phyloP scores from a whole-genome alignment of 2,113 vertebrate species.

The Psammodynastes pulverulentus region DNA sequence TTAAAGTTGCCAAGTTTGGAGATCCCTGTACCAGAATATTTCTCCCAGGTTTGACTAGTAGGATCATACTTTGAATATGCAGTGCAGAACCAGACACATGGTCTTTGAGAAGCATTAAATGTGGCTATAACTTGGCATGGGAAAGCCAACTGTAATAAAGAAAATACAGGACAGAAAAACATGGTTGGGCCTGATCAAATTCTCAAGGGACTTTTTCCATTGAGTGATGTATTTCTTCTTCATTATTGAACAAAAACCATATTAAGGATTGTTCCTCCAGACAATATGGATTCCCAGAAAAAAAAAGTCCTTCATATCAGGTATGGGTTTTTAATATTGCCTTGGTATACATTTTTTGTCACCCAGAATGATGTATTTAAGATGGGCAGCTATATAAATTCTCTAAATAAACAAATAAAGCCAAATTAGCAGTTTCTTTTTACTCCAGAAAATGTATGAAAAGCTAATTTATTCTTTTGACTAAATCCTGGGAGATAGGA shows the following conservation, averaged over 20 bases:
- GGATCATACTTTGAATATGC: neutral
- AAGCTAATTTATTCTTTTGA: slow-evolving; percentile 44
- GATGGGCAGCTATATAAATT: neutral
- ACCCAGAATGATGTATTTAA: neutral
- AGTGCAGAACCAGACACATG: neutral
- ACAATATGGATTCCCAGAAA: neutral
- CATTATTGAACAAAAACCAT: neutral
- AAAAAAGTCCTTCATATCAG: neutral
- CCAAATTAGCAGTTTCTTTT: neutral
- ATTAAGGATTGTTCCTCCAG: neutral
- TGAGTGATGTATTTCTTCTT: neutral
- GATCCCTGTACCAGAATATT: neutral
- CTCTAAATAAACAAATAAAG: neutral
- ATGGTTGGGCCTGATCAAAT: neutral
- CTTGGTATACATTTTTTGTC: neutral
- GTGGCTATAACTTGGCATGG: neutral
- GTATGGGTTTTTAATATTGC: neutral
- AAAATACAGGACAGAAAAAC: neutral
- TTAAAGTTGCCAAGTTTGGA: no score
- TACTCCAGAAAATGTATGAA: slow-evolving; percentile 29
- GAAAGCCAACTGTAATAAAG: neutral
- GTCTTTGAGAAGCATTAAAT: neutral
- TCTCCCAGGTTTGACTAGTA: neutral
- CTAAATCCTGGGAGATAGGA: slow-evolving; percentile 27
- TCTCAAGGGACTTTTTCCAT: neutral